Conservation (phyloP, 2,113 vertebrate species). For the Erpornis zantholeuca region DNA sequence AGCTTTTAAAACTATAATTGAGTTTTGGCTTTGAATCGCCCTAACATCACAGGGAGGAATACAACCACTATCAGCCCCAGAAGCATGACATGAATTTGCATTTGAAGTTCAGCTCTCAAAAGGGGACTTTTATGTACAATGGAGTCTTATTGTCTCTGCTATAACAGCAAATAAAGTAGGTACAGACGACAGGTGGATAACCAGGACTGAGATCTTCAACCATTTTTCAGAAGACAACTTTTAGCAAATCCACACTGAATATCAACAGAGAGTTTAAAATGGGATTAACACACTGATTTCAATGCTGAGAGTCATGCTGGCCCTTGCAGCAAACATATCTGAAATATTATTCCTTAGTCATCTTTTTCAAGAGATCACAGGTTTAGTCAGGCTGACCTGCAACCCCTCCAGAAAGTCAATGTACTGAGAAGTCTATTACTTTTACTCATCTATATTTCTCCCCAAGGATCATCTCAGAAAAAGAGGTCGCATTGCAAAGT, state of each 20-base stretch:
- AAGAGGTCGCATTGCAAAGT: neutral
- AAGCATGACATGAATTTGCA: neutral
- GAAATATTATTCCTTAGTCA: neutral
- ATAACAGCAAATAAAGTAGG: neutral
- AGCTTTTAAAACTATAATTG: neutral
- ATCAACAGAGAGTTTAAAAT: neutral
- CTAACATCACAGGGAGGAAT: neutral
- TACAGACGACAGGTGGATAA: neutral
- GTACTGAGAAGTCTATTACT: neutral
- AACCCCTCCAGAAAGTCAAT: neutral
- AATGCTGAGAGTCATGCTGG: accelerated
- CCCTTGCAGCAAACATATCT: neutral
- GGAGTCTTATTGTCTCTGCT: neutral
- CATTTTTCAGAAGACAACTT: neutral
- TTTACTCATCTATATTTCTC: neutral
- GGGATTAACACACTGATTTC: neutral
- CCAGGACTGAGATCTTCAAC: neutral
- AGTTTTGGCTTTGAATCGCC: neutral
- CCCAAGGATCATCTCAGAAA: neutral
- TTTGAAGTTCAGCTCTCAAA: neutral
- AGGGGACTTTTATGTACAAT: neutral
- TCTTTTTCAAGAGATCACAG: neutral
- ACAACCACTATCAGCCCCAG: neutral
- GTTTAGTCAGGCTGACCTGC: neutral
- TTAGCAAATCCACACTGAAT: neutral